Base-by-base conservation (phyloP, 1,140 invertebrate species). In the Drosophila oshimai region DNA sequence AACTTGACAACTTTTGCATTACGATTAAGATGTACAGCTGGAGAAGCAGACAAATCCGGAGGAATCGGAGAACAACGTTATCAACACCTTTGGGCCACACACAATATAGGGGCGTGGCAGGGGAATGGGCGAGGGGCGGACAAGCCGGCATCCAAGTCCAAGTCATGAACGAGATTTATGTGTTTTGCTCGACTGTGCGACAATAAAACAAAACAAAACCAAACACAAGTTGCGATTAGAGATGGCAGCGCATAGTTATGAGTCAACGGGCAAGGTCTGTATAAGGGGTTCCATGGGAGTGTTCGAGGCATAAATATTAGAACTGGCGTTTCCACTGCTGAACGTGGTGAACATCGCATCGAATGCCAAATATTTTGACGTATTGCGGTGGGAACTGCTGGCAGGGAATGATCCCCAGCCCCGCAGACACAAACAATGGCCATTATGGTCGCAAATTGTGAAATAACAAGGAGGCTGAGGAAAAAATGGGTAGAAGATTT, bases 291-390 rank as follows among this genome's bases (percentile, higher is more conserved):
- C 22, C 31, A 45, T n/a, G n/a, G n/a, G n/a, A n/a, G n/a, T n/a
- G n/a, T 57, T 45, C 26, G 42, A 42, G 50, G 76, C 81, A 80
- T 86, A 86, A 87, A 86, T 86, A 87, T 87, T 61, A 61, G 69
- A 42, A 29, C 26, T 44, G 46, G 70, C 20, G 31, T 22, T 49
- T 34, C 47, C 22, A 61, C 26, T 49, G 39, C 58, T 41, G 68
- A 62, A 50, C 53, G 72, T 68, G 62, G 62, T 33, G 62, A 76
- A 76, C 20, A 34, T 45, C 54, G 61, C 81, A 87, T 87, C 81
- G 81, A 87, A 87, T 81, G 83, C 76, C 81, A 87, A 87, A 87
- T 87, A 87, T 87, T 87, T 87, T 87, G 81, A 87, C 73, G 81
- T 88, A 81, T 87, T 81, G 87, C 81, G 60, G 55, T 61, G 55